Evolutionary conservation across 2,888 invertebrate genomes (phyloP), one percentile per base, ranked within the genome.

Genomic region (Chalcis sispes): DNA sequence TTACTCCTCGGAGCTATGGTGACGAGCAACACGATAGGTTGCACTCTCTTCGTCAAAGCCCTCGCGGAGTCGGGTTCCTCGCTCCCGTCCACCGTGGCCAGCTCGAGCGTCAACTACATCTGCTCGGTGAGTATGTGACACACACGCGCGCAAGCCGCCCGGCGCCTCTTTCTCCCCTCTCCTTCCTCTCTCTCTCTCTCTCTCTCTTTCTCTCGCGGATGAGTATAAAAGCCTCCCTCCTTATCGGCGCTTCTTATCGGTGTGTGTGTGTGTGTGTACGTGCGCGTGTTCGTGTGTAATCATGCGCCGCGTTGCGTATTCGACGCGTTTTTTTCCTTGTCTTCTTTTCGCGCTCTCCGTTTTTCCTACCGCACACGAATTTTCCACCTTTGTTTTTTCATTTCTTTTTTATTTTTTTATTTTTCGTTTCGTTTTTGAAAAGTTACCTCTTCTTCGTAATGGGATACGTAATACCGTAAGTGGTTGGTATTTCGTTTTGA

Each of bases 41-140:
- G 91, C 88, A 90, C 92, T 13, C 90, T 92, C 81, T 93, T 92
- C 84, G 90, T 93, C 58, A 91, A 92, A 79, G 92, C 93, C 0
- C 87, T 94, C 1, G 92, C 93, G 80, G 89, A 89, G 0, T 90
- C 91, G 1, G 86, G 89, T 50, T 92, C 93, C 79, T 92, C 93
- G 0, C 90, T 93, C 18, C 90, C 91, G 4, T 92, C 93, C 0
- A 93, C 93, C 10, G 91, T 93, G 52, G 90, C 91, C 77, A 92
- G 92, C 69, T 90, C 93, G 29, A 91, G 92, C 0, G 90, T 92
- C 23, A 93, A 92, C 86, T 94, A 92, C 84, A 87, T 93, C 62
- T 86, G 91, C 77, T 93, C 93, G 81, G 93, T 93, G 88, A 90
- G 91, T 90, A 10, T 27, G 18, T 0, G 36, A 36, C 5, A 36